phyloP scores from a whole-genome alignment of 2,113 vertebrate species.

The Gadus chalcogrammus region DNA sequence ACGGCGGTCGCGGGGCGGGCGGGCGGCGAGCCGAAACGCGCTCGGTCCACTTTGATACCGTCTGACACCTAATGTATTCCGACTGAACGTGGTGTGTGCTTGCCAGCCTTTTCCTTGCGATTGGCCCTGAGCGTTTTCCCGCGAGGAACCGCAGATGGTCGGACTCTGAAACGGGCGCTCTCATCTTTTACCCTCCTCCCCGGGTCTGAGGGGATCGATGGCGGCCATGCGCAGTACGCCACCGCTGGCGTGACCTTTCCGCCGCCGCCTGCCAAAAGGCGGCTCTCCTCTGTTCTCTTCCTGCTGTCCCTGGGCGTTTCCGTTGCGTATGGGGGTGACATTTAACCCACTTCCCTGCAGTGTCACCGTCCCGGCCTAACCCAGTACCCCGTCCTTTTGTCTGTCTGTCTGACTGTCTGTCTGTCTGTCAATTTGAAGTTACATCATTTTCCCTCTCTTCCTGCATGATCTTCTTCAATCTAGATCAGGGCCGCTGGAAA shows the following conservation, averaged over 20 bases:
- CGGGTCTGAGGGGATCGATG: neutral
- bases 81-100: too few species aligned
- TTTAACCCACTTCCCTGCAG: conserved; percentile 43
- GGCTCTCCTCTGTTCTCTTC: conserved; percentile 36
- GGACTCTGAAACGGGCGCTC: too few species aligned
- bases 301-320: conserved; percentile 27
- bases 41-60: too few species aligned
- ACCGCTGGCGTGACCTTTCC: conserved; percentile 46
- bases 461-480: neutral
- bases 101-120: too few species aligned
- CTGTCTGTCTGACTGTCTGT: neutral
- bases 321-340: conserved; percentile 39
- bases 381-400: neutral
- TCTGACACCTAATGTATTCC: too few species aligned
- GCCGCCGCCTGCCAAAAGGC: conserved; percentile 13
- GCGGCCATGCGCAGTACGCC: conserved; percentile 30
- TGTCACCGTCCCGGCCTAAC: conserved; percentile 5
- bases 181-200: neutral
- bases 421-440: neutral
- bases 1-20: too few species aligned
- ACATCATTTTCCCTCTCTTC: neutral
- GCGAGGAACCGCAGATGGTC: too few species aligned
- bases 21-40: too few species aligned
- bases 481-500: neutral
- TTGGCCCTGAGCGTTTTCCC: too few species aligned